These are phyloP conservation scores for Euzetes globulus DNA, from an alignment of 2,888 invertebrate species.

Conservation along the genomic window DNA sequence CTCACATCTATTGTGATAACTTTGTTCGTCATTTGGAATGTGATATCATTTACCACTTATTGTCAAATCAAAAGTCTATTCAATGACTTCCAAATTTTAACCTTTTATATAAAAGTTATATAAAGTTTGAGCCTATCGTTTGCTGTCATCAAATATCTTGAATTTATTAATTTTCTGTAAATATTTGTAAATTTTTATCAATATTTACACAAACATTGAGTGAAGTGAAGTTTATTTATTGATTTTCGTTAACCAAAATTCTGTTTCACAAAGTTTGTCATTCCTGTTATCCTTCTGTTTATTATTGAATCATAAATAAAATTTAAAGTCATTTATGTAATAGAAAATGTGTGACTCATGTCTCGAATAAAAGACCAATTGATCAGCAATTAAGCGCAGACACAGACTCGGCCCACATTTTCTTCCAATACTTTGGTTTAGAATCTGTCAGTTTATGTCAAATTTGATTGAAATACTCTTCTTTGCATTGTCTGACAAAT, in stretches of 20 bases:
- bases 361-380: too few species aligned
- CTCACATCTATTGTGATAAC: background rate
- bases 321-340: background rate
- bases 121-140: background rate
- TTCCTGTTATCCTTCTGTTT: background rate
- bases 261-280: background rate
- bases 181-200: slow-evolving; percentile 9
- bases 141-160: background rate
- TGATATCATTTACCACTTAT: too few species aligned
- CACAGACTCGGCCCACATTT: too few species aligned
- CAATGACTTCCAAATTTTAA: background rate
- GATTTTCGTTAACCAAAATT: background rate
- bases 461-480: too few species aligned
- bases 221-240: background rate
- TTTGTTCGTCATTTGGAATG: too few species aligned
- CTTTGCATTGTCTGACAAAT: too few species aligned
- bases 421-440: too few species aligned
- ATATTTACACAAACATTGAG: background rate
- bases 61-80: too few species aligned
- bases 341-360: too few species aligned
- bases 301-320: background rate
- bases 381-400: too few species aligned
- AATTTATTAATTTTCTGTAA: background rate
- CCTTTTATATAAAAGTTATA: background rate
- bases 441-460: too few species aligned